phyloP scores from a whole-genome alignment of 37 sponge, comb jelly and placozoan genomes.

The Haliclona indistincta region DNA sequence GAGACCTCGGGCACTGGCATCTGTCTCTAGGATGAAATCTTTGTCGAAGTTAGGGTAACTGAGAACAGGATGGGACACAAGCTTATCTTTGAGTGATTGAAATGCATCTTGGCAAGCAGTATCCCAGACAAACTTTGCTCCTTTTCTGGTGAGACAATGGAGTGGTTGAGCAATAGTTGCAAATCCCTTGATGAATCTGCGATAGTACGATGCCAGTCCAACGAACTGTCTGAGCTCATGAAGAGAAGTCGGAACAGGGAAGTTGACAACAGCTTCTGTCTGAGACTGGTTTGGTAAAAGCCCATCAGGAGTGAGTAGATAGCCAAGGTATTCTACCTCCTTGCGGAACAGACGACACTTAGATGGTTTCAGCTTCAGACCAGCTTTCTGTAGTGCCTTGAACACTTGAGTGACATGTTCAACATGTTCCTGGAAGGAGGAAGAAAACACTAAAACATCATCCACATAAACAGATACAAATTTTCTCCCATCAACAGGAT shows the following conservation, averaged over 20 bases:
- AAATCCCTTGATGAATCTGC: slow-evolving; percentile 13
- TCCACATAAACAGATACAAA: slow-evolving; percentile 50
- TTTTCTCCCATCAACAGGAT: slow-evolving; percentile 8
- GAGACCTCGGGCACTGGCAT: too few species aligned
- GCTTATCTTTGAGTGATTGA: neutral
- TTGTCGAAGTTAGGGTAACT: slow-evolving; percentile 17
- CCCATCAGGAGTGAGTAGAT: slow-evolving; percentile 27
- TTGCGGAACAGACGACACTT: slow-evolving; percentile 25
- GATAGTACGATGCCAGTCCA: slow-evolving; percentile 35
- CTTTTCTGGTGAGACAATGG: slow-evolving; percentile 21
- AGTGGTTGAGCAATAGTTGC: slow-evolving; percentile 23
- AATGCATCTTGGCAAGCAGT: slow-evolving; percentile 21
- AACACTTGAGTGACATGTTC: slow-evolving; percentile 22
- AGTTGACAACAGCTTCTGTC: slow-evolving; percentile 21
- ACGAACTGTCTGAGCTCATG: slow-evolving; percentile 2
- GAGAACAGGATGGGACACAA: neutral
- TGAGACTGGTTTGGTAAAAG: slow-evolving; percentile 8
- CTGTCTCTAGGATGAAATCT: slow-evolving; percentile 20
- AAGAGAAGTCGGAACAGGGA: slow-evolving; percentile 5
- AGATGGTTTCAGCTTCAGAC: slow-evolving; percentile 38
- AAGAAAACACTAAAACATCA: slow-evolving; percentile 37
- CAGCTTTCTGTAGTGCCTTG: neutral
- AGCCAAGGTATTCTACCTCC: slow-evolving; percentile 50
- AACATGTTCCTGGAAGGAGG: slow-evolving; percentile 20
- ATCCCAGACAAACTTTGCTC: slow-evolving; percentile 6